Evolutionary conservation across 2,888 invertebrate genomes (phyloP).

Genomic region (Leptinotarsa tumamoca): DNA sequence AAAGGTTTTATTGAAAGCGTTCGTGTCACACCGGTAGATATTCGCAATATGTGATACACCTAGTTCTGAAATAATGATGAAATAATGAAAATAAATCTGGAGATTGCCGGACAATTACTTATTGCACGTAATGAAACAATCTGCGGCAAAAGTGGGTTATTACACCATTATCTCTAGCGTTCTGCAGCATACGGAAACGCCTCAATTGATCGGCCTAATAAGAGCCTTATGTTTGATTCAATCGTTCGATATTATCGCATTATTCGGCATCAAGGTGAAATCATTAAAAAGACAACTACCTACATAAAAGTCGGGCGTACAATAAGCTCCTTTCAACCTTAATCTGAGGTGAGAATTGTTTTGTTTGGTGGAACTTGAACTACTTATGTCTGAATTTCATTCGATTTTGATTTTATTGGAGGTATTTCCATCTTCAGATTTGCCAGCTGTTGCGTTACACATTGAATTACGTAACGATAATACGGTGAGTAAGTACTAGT

Average conservation of each 20-base stretch:
- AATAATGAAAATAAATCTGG: constrained; percentile 16
- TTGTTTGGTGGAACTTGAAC: constrained; percentile 18
- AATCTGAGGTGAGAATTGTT: constrained; percentile 5
- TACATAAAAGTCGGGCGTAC: constrained; percentile 14
- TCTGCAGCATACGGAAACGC: constrained; percentile 7
- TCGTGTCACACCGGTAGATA: background rate
- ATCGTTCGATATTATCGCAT: constrained; percentile 17
- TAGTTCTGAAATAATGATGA: constrained; percentile 9
- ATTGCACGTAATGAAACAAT: constrained; percentile 6
- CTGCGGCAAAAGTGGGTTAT: constrained; percentile 7
- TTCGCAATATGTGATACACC: constrained; percentile 11
- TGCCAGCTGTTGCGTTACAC: background rate
- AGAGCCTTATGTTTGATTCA: constrained; percentile 20
- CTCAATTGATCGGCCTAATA: constrained; percentile 3
- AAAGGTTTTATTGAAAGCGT: background rate
- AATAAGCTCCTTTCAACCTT: constrained; percentile 13
- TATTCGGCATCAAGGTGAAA: constrained; percentile 20
- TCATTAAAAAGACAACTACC: constrained; percentile 9
- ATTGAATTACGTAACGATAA: background rate
- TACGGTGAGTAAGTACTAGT: background rate
- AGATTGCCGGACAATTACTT: constrained; percentile 14
- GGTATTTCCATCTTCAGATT: background rate
- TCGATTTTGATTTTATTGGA: background rate
- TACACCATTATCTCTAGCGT: constrained; percentile 7
- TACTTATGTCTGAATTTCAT: background rate